A percentile compares a stretch with the other conserved stretches of the same genome.
Evolutionary conservation across 2,113 vertebrate species (phyloP).

Genomic region (Brachyhypopomus gauderio): DNA sequence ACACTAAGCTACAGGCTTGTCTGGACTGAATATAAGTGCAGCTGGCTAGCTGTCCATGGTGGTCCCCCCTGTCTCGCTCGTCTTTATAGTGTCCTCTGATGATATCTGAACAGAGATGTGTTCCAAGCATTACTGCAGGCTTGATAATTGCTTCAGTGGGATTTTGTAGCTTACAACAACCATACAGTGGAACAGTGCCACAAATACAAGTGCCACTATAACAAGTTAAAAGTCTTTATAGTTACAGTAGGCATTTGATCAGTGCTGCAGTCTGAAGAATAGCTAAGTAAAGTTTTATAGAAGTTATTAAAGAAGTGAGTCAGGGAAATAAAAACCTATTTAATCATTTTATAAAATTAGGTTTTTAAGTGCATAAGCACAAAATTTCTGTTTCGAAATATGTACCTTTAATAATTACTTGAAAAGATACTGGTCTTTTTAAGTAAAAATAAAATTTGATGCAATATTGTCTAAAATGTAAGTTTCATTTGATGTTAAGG

Average conservation of each 20-base stretch:
- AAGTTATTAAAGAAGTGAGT: not conserved
- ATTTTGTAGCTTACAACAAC: not conserved
- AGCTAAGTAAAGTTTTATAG: not conserved
- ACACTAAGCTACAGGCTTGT: not conserved
- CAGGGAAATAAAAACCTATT: too few relatives aligned
- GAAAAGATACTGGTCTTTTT: not conserved
- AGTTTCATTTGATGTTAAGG: conserved; percentile 62
- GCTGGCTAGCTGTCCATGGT: not conserved
- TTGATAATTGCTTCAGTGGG: not conserved
- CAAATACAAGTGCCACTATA: not conserved
- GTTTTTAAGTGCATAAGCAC: too few relatives aligned
- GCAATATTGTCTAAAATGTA: not conserved
- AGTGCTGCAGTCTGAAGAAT: not conserved
- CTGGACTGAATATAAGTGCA: not conserved
- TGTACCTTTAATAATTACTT: not conserved
- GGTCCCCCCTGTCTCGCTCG: not conserved
- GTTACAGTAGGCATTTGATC: not conserved
- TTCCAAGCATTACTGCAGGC: not conserved
- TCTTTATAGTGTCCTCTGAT: not conserved
- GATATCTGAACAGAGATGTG: not conserved
- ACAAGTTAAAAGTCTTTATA: not conserved
- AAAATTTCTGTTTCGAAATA: too few relatives aligned
- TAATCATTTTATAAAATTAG: not conserved
- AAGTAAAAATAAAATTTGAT: not conserved
- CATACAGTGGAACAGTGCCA: not conserved